Percentiles rank a stretch among this genome's conserved stretches.
Conservation (phyloP, 2,113 vertebrate species). For the Microcebus jonahi region DNA sequence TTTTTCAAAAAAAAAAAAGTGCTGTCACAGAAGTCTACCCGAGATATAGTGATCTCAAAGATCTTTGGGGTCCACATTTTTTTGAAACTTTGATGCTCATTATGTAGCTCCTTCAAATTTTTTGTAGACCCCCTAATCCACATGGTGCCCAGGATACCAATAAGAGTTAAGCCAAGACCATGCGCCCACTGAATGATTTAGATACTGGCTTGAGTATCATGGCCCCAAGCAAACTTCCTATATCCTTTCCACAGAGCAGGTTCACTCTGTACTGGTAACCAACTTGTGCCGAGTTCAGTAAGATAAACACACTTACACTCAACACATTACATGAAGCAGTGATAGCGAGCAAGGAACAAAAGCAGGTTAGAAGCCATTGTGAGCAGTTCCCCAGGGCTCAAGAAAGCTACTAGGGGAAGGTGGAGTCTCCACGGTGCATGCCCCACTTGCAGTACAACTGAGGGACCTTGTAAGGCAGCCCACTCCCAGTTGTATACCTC, state of each 20-base stretch:
- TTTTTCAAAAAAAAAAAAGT: slow-evolving; percentile 91
- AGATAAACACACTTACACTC: neutral
- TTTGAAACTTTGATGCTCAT: slow-evolving; percentile 89
- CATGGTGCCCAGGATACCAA: slow-evolving; percentile 93
- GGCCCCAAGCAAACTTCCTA: neutral
- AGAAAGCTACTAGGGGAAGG: neutral
- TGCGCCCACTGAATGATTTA: slow-evolving; percentile 92
- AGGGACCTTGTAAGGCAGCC: neutral
- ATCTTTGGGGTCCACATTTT: slow-evolving; percentile 93
- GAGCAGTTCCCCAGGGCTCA: neutral
- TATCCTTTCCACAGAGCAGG: neutral
- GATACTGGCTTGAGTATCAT: slow-evolving; percentile 81
- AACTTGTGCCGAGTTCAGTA: neutral
- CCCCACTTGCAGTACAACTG: neutral
- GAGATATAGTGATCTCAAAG: slow-evolving; percentile 92
- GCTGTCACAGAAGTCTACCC: slow-evolving; percentile 89
- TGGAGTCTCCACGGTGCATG: neutral
- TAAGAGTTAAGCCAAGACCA: slow-evolving; percentile 90
- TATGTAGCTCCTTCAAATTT: slow-evolving; percentile 90
- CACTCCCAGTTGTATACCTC: neutral
- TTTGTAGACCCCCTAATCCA: slow-evolving; percentile 93
- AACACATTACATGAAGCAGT: neutral
- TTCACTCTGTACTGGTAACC: neutral
- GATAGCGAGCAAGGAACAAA: neutral
- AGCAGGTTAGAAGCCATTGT: neutral